phyloP scores from a whole-genome alignment of 1,140 invertebrate genomes.

The Lutraria rhynchaena region DNA sequence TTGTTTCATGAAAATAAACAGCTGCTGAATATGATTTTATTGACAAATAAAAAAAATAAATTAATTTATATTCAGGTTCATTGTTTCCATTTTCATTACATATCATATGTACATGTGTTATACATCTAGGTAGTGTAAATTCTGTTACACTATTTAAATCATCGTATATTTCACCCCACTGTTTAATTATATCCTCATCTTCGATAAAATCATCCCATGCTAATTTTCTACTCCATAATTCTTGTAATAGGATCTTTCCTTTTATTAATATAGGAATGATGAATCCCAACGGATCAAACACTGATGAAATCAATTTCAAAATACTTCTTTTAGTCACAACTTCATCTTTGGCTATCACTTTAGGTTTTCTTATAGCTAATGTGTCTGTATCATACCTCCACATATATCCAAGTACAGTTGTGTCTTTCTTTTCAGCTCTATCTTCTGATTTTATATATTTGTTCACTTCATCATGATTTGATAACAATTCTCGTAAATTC shows the following conservation, averaged over 20 bases:
- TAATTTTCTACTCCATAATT: slow-evolving; percentile 17
- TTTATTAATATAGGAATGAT: not conserved
- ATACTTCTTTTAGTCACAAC: slow-evolving; percentile 10
- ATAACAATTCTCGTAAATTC: slow-evolving; percentile 30
- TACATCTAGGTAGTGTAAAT: slow-evolving; percentile 3
- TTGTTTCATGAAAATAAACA: not conserved
- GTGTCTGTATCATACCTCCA: slow-evolving; percentile 43
- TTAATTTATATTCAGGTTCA: not conserved
- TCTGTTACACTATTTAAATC: slow-evolving; percentile 6
- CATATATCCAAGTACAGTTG: slow-evolving; percentile 38
- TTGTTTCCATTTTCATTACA: not conserved
- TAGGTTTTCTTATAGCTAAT: not conserved
- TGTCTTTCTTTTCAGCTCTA: not conserved
- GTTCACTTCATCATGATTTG: slow-evolving; percentile 13
- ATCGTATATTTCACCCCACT: not conserved
- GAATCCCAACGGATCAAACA: slow-evolving; percentile 27
- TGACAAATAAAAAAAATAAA: slow-evolving; percentile 1
- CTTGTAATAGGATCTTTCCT: slow-evolving; percentile 36
- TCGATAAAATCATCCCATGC: slow-evolving; percentile 24
- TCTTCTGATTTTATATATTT: not conserved
- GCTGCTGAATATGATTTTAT: not conserved
- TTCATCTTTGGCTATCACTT: not conserved
- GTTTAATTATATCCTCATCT: not conserved
- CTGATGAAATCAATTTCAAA: slow-evolving; percentile 30
- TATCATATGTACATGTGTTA: not conserved